These are phyloP conservation scores for Diorhabda elongata DNA, from an alignment of 1,140 invertebrate genomes.

Conservation along the genomic window DNA sequence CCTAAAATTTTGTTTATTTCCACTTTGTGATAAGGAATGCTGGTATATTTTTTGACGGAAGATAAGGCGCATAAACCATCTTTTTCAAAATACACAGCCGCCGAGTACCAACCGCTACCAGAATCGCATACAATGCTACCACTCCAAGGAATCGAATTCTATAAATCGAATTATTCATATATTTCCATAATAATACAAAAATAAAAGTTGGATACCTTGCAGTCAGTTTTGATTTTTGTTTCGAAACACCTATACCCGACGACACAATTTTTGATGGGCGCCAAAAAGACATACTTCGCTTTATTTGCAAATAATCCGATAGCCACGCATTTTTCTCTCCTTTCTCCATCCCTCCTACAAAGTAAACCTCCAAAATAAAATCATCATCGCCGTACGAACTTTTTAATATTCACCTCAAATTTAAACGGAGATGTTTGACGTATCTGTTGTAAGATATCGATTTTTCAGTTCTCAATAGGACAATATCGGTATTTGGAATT, in stretches of 20 bases:
- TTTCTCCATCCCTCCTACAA: slow-evolving; percentile 41
- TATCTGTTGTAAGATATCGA: slow-evolving; percentile 55
- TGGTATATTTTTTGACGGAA: slow-evolving; percentile 29
- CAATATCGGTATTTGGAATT: slow-evolving; percentile 52
- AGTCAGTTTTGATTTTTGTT: slow-evolving; percentile 35
- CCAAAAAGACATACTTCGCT: slow-evolving; percentile 22
- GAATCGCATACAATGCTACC: slow-evolving; percentile 59
- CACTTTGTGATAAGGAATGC: slow-evolving; percentile 29
- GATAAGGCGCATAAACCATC: slow-evolving; percentile 52
- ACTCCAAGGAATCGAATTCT: slow-evolving; percentile 48
- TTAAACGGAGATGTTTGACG: slow-evolving; percentile 57
- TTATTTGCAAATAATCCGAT: slow-evolving; percentile 40
- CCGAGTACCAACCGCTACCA: slow-evolving; percentile 58
- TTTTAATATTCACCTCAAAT: slow-evolving; percentile 45
- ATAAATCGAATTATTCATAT: slow-evolving; percentile 12
- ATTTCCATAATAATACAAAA: slow-evolving; percentile 7
- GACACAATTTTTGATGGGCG: slow-evolving; percentile 47
- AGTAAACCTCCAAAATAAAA: neutral
- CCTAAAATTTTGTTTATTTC: slow-evolving; percentile 26
- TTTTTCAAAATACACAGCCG: slow-evolving; percentile 54
- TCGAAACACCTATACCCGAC: slow-evolving; percentile 53
- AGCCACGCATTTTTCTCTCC: slow-evolving; percentile 53
- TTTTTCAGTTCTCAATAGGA: slow-evolving; percentile 57
- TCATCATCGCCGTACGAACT: neutral
- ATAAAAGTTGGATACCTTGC: slow-evolving; percentile 27